These are phyloP conservation scores for Heliocidaris erythrogramma DNA, from an alignment of 35 echinoderm and acorn worm species.

Conservation along the genomic window DNA sequence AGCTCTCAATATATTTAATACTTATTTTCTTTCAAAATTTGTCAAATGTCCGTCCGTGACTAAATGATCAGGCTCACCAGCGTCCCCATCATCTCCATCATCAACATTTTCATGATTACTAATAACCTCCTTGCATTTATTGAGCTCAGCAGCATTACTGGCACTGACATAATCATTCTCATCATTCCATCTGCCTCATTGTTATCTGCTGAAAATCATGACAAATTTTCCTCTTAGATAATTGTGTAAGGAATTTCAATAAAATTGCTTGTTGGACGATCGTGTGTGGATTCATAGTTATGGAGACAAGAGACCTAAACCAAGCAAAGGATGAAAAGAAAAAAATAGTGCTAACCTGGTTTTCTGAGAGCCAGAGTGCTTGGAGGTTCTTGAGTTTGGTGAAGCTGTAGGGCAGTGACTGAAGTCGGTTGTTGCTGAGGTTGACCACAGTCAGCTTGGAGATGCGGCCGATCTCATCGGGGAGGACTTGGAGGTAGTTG, in stretches of 20 bases:
- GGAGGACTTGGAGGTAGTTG: conserved; percentile 73
- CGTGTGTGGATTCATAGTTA: no score
- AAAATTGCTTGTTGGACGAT: no score
- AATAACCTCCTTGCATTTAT: neutral
- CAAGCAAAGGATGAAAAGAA: neutral
- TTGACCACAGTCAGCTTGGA: conserved; percentile 81
- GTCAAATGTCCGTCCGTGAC: no score
- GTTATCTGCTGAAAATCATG: no score
- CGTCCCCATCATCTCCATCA: no score
- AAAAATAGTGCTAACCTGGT: conserved; percentile 68
- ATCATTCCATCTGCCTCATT: no score
- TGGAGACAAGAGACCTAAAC: neutral
- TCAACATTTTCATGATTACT: neutral
- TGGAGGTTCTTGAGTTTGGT: conserved; percentile 92
- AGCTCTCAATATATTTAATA: no score
- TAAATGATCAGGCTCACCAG: no score
- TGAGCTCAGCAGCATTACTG: neutral
- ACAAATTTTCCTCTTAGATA: no score
- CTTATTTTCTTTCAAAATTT: no score
- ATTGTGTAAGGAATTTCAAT: no score
- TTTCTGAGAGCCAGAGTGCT: conserved; percentile 94
- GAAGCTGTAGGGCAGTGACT: conserved; percentile 80
- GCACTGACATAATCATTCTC: neutral
- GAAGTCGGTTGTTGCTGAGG: conserved; percentile 92
- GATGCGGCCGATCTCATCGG: conserved; percentile 87